Evolutionary conservation across 2,888 invertebrate genomes (phyloP).

Genomic region (Eurytoma californica): DNA sequence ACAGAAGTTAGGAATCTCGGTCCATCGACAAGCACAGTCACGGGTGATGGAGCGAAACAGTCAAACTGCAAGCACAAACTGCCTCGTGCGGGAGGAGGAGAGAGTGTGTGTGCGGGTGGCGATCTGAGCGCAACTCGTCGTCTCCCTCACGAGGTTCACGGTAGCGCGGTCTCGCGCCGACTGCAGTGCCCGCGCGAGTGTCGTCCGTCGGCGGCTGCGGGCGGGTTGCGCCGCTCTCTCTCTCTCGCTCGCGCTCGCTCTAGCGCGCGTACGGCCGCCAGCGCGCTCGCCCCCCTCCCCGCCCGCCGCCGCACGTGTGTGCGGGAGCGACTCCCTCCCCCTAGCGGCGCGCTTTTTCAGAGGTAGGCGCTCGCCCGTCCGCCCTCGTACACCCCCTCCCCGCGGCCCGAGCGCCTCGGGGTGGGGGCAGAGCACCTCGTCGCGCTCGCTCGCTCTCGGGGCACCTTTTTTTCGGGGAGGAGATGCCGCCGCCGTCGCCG

Average conservation of each 20-base stretch:
- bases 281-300: slow-evolving; percentile 41
- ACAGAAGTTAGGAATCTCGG: not conserved
- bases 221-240: slow-evolving; percentile 21
- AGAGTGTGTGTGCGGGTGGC: too few species aligned
- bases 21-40: not conserved
- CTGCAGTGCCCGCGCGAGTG: slow-evolving; percentile 65
- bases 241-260: slow-evolving; percentile 19
- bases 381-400: slow-evolving; percentile 55
- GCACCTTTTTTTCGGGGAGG: not conserved
- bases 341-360: slow-evolving; percentile 42
- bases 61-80: not conserved
- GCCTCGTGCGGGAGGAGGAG: too few species aligned
- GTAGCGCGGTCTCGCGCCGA: slow-evolving; percentile 75
- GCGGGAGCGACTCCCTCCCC: slow-evolving; percentile 28
- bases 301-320: slow-evolving; percentile 39
- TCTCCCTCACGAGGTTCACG: slow-evolving; percentile 64
- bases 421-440: slow-evolving; percentile 15
- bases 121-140: slow-evolving; percentile 28
- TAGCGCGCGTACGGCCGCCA: slow-evolving; percentile 32
- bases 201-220: slow-evolving; percentile 55
- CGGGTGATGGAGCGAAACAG: not conserved
- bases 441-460: slow-evolving; percentile 20
- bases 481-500: not conserved
- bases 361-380: slow-evolving; percentile 54
- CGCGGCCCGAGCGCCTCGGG: slow-evolving; percentile 27